Conservation (phyloP, 1,140 invertebrate species). For the Telenomus remus region DNA sequence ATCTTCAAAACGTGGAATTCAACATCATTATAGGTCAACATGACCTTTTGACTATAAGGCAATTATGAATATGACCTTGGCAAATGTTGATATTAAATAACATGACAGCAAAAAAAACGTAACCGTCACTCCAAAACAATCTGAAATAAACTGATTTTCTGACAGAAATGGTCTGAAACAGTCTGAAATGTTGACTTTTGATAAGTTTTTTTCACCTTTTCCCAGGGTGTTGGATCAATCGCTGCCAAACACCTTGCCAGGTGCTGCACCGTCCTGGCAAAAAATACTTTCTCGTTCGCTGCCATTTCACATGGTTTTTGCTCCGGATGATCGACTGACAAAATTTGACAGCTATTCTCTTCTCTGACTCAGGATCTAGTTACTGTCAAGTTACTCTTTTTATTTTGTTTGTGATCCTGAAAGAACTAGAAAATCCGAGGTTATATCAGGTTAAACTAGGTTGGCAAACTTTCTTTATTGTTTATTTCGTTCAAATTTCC, state of each 20-base stretch:
- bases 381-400: no score
- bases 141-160: no score
- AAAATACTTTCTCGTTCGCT: conserved; percentile 85
- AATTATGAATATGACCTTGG: not conserved
- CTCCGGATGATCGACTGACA: conserved; percentile 1
- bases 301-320: conserved; percentile 69
- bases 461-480: no score
- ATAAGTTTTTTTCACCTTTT: conserved; percentile 81
- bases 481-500: no score
- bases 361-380: not conserved
- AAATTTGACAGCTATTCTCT: not conserved
- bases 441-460: no score
- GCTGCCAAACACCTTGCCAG: conserved; percentile 90
- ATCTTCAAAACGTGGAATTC: not conserved
- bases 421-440: no score
- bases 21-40: not conserved
- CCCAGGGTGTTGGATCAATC: conserved; percentile 90
- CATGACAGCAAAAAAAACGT: not conserved
- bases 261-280: conserved; percentile 90
- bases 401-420: no score
- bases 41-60: no score
- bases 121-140: not conserved
- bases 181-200: no score
- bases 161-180: no score
- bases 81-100: not conserved